Base-by-base conservation (phyloP, 2,888 invertebrate genomes). In the Lamellibrachia satsuma region DNA sequence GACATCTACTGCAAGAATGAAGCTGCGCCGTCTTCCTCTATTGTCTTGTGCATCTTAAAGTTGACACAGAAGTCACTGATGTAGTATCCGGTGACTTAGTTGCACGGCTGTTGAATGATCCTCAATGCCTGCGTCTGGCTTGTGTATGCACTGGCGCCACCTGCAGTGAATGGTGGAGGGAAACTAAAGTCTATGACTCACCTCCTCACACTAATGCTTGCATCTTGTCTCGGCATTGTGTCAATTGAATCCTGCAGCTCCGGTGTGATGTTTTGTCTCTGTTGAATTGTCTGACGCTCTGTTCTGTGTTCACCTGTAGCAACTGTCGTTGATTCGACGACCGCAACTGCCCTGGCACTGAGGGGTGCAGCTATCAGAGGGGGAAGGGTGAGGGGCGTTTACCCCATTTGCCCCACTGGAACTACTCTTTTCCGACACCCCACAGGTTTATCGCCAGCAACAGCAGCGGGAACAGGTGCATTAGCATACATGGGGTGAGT, bases 151-250 rank as follows among this genome's bases (percentile, higher is more conserved):
- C 75, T 15, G 75, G 75, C 75, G n/a, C 75, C 6, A 75, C 75
- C 75, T 75, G 75, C 75, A 15, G 15, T 75, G 75, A n/a, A 2
- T 75, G 75, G 75, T 75, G 75, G 75, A 75, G 75, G 75, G 11
- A 22, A 75, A 75, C 75, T 75, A 75, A 75, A 75, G n/a, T 75
- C 22, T 39, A 39, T 39, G 39, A 39, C 39, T n/a, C n/a, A 75
- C 75, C 6, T 75, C 75, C 75, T 75, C 39, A 22, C 75, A 75
- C 75, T 75, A 75, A 75, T 75, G 75, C 75, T 75, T 75, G 75
- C 75, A 75, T 75, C 75, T 75, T 75, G 75, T 75, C 75, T 75
- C 75, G 15, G 75, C 75, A 75, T 75, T 75, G 75, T 75, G 75
- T 75, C 75, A 1, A 22, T 3, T 75, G 22, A 75, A 9, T 55